Conservation (phyloP, 2,888 invertebrate genomes). For the Acrobasis consociella region DNA sequence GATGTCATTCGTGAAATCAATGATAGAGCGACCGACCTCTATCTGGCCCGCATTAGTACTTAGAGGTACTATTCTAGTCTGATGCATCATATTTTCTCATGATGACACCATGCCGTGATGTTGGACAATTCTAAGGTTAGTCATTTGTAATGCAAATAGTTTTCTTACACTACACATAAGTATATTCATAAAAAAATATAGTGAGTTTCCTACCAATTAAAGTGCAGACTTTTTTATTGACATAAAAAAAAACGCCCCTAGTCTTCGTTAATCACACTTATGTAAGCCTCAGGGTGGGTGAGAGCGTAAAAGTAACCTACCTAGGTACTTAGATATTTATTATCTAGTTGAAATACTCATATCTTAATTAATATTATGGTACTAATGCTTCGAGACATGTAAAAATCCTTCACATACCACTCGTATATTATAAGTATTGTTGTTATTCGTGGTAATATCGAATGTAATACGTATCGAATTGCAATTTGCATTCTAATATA, state of each 20-base stretch:
- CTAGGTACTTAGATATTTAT: too few relatives aligned
- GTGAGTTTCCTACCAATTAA: too few relatives aligned
- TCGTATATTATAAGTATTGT: background rate
- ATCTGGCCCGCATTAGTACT: background rate
- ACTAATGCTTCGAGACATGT: background rate
- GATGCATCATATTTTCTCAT: constrained; percentile 1
- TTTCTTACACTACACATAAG: too few relatives aligned
- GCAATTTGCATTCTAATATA: background rate
- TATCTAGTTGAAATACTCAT: too few relatives aligned
- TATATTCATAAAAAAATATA: too few relatives aligned
- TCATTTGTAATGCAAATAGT: too few relatives aligned
- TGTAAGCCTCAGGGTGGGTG: too few relatives aligned
- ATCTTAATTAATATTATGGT: background rate
- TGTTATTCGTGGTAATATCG: constrained; percentile 20
- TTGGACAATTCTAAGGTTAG: background rate
- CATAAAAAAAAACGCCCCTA: too few relatives aligned
- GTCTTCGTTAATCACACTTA: too few relatives aligned
- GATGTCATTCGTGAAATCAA: constrained; percentile 54
- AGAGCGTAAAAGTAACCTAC: too few relatives aligned
- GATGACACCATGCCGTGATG: background rate
- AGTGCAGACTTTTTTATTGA: too few relatives aligned
- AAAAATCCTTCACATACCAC: background rate
- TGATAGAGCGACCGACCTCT: constrained; percentile 31
- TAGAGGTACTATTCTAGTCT: constrained; percentile 17
- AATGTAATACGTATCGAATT: background rate